These are phyloP conservation scores for Xenentodon cancila DNA, from an alignment of 2,797 vertebrate genomes.

Conservation along the genomic window DNA sequence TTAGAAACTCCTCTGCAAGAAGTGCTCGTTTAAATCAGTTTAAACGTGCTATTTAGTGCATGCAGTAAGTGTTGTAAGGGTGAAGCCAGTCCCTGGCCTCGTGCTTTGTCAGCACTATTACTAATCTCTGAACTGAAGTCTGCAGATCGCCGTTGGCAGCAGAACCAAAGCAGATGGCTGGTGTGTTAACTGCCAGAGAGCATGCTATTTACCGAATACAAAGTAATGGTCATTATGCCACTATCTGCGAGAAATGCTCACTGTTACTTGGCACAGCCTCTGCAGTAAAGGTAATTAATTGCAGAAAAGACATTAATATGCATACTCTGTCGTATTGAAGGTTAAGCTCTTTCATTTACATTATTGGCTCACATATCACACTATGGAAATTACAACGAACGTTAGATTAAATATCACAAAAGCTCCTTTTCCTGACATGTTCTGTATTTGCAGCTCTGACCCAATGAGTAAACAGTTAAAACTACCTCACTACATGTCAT, in stretches of 20 bases:
- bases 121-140: conserved; percentile 1
- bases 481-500: no score
- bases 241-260: not conserved
- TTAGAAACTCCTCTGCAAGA: not conserved
- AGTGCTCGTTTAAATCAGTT: not conserved
- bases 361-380: no score
- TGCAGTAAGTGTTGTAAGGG: not conserved
- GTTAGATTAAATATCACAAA: no score
- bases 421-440: no score
- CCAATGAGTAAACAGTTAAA: no score
- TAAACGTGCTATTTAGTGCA: not conserved
- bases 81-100: not conserved
- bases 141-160: not conserved
- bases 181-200: not conserved
- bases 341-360: no score
- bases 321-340: no score
- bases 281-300: no score
- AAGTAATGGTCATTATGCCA: not conserved
- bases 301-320: no score
- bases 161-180: conserved; percentile 5
- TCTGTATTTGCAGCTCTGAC: no score
- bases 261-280: no score
- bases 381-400: no score
- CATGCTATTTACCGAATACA: not conserved
- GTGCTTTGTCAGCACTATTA: conserved; percentile 5